Evolutionary conservation across 2,888 invertebrate genomes (phyloP), one percentile per base, ranked within the genome.

Genomic region (Aspidapion aeneum): DNA sequence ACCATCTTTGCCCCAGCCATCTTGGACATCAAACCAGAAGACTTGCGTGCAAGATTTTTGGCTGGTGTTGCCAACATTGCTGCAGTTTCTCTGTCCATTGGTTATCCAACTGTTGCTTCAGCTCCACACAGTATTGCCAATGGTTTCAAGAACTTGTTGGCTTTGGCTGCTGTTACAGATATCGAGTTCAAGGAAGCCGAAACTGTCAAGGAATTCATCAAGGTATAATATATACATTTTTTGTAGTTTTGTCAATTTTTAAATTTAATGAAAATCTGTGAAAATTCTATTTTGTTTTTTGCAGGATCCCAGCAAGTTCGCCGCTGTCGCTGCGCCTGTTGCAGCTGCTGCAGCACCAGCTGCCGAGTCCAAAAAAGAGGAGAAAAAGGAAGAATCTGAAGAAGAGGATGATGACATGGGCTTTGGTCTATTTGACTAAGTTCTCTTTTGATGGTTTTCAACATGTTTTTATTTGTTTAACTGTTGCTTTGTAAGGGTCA

Each of bases 81-180:
- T 52, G 87, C 96, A 2, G 88, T 98, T 20, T 98, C 94, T 77
- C 86, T 99, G 81, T 84, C 89, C 70, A 93, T 98, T 78, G 93
- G 94, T 67, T 98, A 98, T 83, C 98, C 99, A 68, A 99, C 98
- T 17, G 82, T 95, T 70, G 98, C 97, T 54, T 98, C 98, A 59
- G 97, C 89, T 55, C 98, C 99, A 63, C 99, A 99, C 85, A 96
- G 96, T 82, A 88, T 99, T 77, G 93, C 93, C 82, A 96, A 98
- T 77, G 98, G 98, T 69, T 96, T 99, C 89, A 98, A 95, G 87
- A 98, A 97, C 82, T 84, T 99, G 77, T 85, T 99, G 85, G 96
- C 98, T 70, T 84, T 99, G 76, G 98, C 99, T 74, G 96, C 97
- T 63, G 94, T 89, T 75, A 98, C 98, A 62, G 97, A 99, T 67